Evolutionary conservation across 1,140 invertebrate genomes (phyloP).

Genomic region (Coelopa frigida): DNA sequence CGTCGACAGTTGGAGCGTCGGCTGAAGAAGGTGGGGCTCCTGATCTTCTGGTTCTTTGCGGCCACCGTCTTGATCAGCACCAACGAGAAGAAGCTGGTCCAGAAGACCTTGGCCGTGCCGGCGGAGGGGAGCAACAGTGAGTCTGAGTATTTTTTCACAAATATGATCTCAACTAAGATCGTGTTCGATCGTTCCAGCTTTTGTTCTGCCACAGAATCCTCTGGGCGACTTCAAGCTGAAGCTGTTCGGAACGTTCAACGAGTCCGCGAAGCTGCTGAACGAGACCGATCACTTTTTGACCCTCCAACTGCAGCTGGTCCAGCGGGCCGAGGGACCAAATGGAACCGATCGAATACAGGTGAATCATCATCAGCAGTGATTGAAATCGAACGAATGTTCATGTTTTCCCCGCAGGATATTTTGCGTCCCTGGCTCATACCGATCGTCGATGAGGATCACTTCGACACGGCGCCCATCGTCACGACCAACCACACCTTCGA

Average conservation of each 20-base stretch:
- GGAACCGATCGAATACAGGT: conserved; percentile 10
- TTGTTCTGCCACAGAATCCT: conserved; percentile 28
- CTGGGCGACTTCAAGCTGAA: conserved; percentile 32
- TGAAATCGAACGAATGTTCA: not conserved
- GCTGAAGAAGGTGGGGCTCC: conserved; percentile 23
- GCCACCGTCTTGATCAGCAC: conserved; percentile 30
- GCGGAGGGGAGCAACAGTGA: conserved; percentile 29
- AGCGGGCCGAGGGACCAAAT: conserved; percentile 1
- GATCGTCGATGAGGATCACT: conserved; percentile 20
- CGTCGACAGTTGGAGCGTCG: conserved; percentile 24
- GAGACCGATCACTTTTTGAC: conserved; percentile 20
- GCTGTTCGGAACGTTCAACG: conserved; percentile 29
- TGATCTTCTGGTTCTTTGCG: conserved; percentile 31
- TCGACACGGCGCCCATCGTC: conserved; percentile 20
- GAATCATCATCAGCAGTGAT: not conserved
- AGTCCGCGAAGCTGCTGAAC: conserved; percentile 8
- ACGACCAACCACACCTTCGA: conserved; percentile 30
- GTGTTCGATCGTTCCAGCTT: conserved; percentile 18
- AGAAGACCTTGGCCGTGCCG: conserved; percentile 36
- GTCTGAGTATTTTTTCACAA: no score
- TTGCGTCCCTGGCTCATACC: conserved; percentile 28
- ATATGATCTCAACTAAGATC: not conserved
- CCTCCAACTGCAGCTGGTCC: conserved; percentile 31
- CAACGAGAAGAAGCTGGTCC: conserved; percentile 36
- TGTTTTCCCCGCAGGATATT: conserved; percentile 20